Conservation (phyloP, 37 sponge, comb jelly and placozoan species). For the Diacarnus erythraeanus region DNA sequence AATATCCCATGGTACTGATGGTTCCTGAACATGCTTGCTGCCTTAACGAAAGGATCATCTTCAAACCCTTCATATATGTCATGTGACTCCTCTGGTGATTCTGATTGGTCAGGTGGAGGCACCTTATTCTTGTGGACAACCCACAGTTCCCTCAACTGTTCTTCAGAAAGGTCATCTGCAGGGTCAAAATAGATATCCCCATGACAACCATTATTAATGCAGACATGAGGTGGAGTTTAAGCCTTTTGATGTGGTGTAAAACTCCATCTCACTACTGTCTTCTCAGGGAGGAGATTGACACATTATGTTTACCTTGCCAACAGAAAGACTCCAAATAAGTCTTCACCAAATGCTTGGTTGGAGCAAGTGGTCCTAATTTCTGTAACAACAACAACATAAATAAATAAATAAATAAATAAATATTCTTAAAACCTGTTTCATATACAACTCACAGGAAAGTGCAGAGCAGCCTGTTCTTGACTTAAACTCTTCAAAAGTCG, state of each 20-base stretch:
- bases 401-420: not conserved
- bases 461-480: conserved; percentile 20
- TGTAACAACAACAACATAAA: conserved; percentile 1
- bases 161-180: conserved; percentile 46
- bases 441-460: conserved; percentile 36
- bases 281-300: too few relatives aligned
- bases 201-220: too few relatives aligned
- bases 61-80: conserved; percentile 18
- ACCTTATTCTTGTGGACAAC: not conserved
- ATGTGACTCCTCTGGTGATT: not conserved
- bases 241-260: too few relatives aligned
- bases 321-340: conserved; percentile 28
- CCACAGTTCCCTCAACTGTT: conserved; percentile 27
- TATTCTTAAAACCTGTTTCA: not conserved
- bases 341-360: conserved; percentile 39
- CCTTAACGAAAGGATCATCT: conserved; percentile 58
- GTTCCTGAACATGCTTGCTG: conserved; percentile 31
- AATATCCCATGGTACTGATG: conserved; percentile 25
- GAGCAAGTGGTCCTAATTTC: conserved; percentile 56
- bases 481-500: conserved; percentile 36
- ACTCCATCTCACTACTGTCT: too few relatives aligned
- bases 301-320: conserved; percentile 68
- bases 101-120: conserved; percentile 1
- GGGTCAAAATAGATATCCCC: not conserved
- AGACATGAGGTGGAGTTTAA: too few relatives aligned